These are phyloP conservation scores for Erynnis tages DNA, from an alignment of 2,888 invertebrate genomes.

Conservation along the genomic window DNA sequence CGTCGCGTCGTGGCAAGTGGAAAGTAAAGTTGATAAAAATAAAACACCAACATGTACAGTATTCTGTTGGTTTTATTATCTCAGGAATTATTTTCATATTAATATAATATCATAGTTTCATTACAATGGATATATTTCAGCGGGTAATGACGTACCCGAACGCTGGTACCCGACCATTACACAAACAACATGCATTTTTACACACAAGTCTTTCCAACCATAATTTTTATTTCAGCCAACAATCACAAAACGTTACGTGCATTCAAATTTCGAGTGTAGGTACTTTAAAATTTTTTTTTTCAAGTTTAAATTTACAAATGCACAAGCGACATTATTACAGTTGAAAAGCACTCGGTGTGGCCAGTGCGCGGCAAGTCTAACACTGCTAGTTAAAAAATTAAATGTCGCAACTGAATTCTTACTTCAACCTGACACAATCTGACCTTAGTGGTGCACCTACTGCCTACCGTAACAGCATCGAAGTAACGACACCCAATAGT, in stretches of 20 bases:
- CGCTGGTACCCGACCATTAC: constrained; percentile 45
- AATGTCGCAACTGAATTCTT: constrained; percentile 48
- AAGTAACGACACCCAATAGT: constrained; percentile 42
- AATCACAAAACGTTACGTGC: constrained; percentile 18
- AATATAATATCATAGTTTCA: constrained; percentile 74
- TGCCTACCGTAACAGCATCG: constrained; percentile 41
- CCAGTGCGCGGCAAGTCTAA: constrained; percentile 32
- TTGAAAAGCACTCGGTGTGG: constrained; percentile 40
- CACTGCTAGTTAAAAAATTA: constrained; percentile 20
- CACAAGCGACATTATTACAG: constrained; percentile 10
- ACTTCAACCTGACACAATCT: constrained; percentile 49
- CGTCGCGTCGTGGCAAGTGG: no score
- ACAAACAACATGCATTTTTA: constrained; percentile 30
- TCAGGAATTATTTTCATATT: constrained; percentile 76
- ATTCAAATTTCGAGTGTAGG: constrained; percentile 11
- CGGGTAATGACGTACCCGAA: constrained; percentile 70
- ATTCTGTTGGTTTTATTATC: constrained; percentile 73
- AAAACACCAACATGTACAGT: constrained; percentile 57
- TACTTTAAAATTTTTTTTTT: neutral
- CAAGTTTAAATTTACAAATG: constrained; percentile 7
- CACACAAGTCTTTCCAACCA: constrained; percentile 34
- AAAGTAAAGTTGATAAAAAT: no score
- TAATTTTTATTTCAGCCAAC: constrained; percentile 2
- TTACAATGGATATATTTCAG: constrained; percentile 72
- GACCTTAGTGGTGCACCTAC: constrained; percentile 53